Evolutionary conservation across 37 sponge, comb jelly and placozoan genomes (phyloP).

Genomic region (Ianthella basta): DNA sequence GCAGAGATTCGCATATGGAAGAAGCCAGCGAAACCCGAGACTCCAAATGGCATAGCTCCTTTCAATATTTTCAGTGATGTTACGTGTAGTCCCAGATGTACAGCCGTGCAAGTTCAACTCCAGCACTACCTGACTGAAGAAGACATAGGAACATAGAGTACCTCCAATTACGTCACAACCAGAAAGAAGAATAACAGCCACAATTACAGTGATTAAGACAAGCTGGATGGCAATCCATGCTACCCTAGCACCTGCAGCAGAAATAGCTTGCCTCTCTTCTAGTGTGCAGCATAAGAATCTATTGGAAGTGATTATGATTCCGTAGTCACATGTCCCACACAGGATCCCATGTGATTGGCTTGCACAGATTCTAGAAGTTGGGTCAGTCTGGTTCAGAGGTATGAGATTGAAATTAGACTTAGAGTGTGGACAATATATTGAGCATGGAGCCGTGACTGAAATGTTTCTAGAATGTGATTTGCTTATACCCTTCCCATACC

Average conservation of each 20-base stretch:
- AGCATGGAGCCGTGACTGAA: no score
- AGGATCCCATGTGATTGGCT: neutral
- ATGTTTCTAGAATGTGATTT: no score
- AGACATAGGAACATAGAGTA: neutral
- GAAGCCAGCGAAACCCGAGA: neutral
- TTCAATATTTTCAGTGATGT: neutral
- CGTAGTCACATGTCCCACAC: neutral
- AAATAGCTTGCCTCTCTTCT: neutral
- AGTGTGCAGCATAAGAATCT: neutral
- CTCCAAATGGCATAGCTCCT: neutral
- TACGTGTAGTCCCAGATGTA: neutral
- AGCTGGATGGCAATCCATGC: neutral
- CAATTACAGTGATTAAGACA: neutral
- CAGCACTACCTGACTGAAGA: neutral
- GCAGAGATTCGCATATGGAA: neutral
- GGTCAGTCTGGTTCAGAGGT: no score
- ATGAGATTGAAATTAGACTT: no score
- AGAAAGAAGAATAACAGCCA: neutral
- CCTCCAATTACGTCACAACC: neutral
- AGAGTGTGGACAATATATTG: no score
- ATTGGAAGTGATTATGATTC: neutral
- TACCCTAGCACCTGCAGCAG: conserved; percentile 8
- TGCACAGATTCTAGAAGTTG: no score
- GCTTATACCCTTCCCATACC: no score
- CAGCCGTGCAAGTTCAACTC: neutral